Evolutionary conservation across 2,113 vertebrate genomes (phyloP).

Genomic region (Hippocampus barbouri): DNA sequence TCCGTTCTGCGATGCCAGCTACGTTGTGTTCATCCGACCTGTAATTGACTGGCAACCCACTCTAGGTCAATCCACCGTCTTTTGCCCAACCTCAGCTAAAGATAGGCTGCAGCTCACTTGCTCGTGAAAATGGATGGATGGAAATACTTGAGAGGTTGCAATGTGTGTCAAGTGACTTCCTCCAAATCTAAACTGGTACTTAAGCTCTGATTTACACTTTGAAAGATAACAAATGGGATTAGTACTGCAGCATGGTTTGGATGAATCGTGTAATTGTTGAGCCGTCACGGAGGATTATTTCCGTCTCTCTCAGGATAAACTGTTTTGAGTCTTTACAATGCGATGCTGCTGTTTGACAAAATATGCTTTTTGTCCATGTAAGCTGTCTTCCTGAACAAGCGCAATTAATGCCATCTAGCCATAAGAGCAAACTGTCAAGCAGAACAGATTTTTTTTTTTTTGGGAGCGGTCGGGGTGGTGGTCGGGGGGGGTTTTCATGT

Average conservation of each 20-base stretch:
- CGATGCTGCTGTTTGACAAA: not conserved
- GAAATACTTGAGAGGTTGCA: not conserved
- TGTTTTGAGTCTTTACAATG: not conserved
- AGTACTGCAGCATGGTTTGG: not conserved
- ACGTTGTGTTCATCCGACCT: no score
- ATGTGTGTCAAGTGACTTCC: not conserved
- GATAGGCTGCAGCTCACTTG: no score
- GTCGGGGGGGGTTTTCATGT: not conserved
- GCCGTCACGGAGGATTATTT: not conserved
- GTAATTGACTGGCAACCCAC: no score
- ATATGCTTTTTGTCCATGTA: not conserved
- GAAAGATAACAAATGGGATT: not conserved
- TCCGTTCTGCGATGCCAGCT: no score
- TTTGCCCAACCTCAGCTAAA: no score
- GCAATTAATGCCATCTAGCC: not conserved
- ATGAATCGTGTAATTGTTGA: not conserved
- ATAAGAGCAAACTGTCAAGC: not conserved
- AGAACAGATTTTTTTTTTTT: not conserved
- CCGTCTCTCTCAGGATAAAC: not conserved
- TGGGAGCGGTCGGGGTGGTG: no score
- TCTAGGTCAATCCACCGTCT: no score
- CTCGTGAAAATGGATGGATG: no score
- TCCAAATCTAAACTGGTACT: not conserved
- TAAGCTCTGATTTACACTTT: not conserved
- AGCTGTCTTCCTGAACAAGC: not conserved